A percentile compares a stretch with the other conserved stretches of the same genome.
Conservation (phyloP, 2,797 vertebrate species). For the Octomys mimax region DNA sequence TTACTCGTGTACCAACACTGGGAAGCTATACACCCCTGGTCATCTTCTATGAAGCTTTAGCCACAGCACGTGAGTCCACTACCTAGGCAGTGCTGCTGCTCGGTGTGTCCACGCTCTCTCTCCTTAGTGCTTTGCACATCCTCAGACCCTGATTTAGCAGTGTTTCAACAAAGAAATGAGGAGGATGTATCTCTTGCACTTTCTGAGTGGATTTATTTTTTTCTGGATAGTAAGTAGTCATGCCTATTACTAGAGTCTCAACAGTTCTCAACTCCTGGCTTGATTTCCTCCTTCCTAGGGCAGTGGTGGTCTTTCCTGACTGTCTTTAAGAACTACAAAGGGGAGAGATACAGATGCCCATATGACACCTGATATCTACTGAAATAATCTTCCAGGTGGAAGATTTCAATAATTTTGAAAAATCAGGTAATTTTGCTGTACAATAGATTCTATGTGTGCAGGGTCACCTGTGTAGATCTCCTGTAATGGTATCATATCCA, state of each 20-base stretch:
- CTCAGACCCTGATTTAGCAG: not conserved
- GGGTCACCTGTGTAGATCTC: not conserved
- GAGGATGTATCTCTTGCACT: not conserved
- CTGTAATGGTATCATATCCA: no score
- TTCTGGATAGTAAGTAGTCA: not conserved
- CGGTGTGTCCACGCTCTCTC: fast-evolving
- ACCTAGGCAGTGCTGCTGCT: not conserved
- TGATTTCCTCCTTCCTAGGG: not conserved
- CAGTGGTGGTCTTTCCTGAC: not conserved
- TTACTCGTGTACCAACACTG: not conserved
- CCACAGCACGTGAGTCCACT: not conserved
- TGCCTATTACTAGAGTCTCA: not conserved
- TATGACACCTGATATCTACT: not conserved
- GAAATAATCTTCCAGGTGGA: not conserved
- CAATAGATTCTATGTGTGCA: not conserved
- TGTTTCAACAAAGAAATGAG: not conserved
- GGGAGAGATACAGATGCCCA: not conserved
- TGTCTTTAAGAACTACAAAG: not conserved
- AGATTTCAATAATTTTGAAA: not conserved
- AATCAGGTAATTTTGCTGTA: not conserved
- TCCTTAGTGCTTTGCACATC: not conserved
- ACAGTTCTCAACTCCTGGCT: not conserved
- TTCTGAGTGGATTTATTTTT: not conserved
- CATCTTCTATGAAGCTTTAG: not conserved
- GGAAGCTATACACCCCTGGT: not conserved